These are phyloP conservation scores for Stegastes partitus DNA, from an alignment of 2,113 vertebrate species.

Conservation along the genomic window DNA sequence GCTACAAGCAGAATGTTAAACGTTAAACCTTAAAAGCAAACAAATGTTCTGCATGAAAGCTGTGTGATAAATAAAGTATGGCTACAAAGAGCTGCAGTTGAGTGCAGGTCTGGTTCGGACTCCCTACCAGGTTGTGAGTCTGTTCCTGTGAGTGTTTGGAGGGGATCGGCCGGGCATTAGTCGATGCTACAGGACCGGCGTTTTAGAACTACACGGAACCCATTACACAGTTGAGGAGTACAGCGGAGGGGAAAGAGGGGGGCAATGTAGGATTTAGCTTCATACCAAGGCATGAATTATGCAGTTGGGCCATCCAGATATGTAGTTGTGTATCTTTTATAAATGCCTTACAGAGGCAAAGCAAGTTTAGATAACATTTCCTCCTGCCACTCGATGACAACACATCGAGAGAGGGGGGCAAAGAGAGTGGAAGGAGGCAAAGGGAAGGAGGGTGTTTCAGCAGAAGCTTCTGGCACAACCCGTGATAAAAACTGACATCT, in stretches of 20 bases:
- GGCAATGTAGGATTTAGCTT: slow-evolving; percentile 60
- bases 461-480: slow-evolving; percentile 32
- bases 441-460: neutral
- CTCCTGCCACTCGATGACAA: neutral
- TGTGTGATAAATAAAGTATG: slow-evolving; percentile 60
- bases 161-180: slow-evolving; percentile 16
- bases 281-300: slow-evolving; percentile 76
- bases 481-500: slow-evolving; percentile 50
- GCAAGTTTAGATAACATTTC: slow-evolving; percentile 58
- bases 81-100: slow-evolving; percentile 40
- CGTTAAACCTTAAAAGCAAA: neutral
- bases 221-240: slow-evolving; percentile 54
- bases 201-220: slow-evolving; percentile 56
- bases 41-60: neutral
- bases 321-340: slow-evolving; percentile 74
- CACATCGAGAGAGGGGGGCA: neutral
- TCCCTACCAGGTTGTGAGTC: neutral
- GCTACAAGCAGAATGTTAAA: neutral
- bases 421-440: neutral
- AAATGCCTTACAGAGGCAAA: slow-evolving; percentile 68
- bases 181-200: slow-evolving; percentile 19
- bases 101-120: slow-evolving; percentile 29
- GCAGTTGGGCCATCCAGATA: slow-evolving; percentile 68
- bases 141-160: neutral
- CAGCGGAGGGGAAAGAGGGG: slow-evolving; percentile 4